These are phyloP conservation scores for Coendou prehensilis DNA, from an alignment of 2,797 vertebrate species.

Conservation along the genomic window DNA sequence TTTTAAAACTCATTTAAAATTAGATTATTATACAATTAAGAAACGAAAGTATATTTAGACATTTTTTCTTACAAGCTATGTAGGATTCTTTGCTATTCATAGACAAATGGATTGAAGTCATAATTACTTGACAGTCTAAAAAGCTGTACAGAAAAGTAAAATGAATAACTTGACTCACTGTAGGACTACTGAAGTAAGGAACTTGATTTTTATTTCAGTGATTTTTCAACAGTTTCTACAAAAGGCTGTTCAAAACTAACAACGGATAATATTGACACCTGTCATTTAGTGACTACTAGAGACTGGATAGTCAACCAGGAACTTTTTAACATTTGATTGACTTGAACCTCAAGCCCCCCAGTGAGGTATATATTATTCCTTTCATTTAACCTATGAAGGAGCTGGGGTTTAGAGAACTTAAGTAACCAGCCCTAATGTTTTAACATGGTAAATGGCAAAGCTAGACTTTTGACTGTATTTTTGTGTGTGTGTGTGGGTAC, in stretches of 20 bases:
- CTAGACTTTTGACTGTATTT: not conserved
- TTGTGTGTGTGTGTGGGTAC: not conserved
- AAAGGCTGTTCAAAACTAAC: constrained; percentile 15
- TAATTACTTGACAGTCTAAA: not conserved
- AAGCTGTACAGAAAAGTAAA: not conserved
- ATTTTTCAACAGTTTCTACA: not conserved
- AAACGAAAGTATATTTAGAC: not conserved
- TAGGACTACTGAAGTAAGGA: not conserved
- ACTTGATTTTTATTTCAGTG: not conserved
- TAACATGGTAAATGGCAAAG: not conserved
- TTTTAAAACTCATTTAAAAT: not conserved
- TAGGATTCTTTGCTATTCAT: not conserved
- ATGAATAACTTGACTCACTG: not conserved
- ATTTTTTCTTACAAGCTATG: not conserved
- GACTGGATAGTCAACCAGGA: not conserved
- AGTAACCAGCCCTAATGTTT: not conserved
- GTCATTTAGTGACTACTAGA: not conserved
- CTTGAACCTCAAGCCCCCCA: not conserved
- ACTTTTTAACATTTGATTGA: not conserved
- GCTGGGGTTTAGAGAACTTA: not conserved
- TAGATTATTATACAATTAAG: not conserved
- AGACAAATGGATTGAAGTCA: not conserved
- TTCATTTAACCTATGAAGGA: not conserved
- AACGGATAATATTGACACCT: not conserved
- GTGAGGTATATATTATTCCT: not conserved